Evolutionary conservation across 2,113 vertebrate species (phyloP).

Genomic region (Eira barbara): DNA sequence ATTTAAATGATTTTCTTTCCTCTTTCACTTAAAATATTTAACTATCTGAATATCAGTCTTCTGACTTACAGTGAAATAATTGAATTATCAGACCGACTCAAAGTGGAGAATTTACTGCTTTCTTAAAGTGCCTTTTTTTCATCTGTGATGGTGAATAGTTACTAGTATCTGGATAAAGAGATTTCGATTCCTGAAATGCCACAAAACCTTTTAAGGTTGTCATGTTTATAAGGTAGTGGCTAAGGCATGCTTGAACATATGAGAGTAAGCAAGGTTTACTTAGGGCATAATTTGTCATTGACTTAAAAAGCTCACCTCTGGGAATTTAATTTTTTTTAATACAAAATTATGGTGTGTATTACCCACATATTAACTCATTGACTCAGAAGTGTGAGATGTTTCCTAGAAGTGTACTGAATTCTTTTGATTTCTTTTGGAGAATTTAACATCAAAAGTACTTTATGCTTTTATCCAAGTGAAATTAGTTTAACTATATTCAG

Average conservation of each 20-base stretch:
- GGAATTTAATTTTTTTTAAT: slow-evolving; percentile 3
- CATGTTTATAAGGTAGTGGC: not conserved
- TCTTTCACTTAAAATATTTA: slow-evolving; percentile 40
- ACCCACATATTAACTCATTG: not conserved
- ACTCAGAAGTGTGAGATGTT: slow-evolving; percentile 6
- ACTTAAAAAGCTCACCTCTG: not conserved
- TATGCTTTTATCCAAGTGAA: not conserved
- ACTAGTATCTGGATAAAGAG: not conserved
- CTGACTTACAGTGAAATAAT: not conserved
- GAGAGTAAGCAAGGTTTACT: not conserved
- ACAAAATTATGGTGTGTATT: slow-evolving; percentile 2
- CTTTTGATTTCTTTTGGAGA: slow-evolving; percentile 4
- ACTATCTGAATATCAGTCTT: not conserved
- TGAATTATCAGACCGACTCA: slow-evolving; percentile 2
- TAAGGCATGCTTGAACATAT: not conserved
- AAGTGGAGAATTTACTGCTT: slow-evolving; percentile 22
- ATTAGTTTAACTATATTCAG: not conserved
- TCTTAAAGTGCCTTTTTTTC: not conserved
- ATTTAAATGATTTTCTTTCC: not conserved
- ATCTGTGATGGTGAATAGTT: not conserved
- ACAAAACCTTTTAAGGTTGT: not conserved
- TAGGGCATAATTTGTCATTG: not conserved
- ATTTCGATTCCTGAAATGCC: slow-evolving; percentile 30
- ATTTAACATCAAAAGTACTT: not conserved
- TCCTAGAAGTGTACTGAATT: slow-evolving; percentile 13